Percentiles rank a stretch among this genome's conserved stretches.
phyloP scores from a whole-genome alignment of 2,113 vertebrate species.

The Danionella cerebrum region DNA sequence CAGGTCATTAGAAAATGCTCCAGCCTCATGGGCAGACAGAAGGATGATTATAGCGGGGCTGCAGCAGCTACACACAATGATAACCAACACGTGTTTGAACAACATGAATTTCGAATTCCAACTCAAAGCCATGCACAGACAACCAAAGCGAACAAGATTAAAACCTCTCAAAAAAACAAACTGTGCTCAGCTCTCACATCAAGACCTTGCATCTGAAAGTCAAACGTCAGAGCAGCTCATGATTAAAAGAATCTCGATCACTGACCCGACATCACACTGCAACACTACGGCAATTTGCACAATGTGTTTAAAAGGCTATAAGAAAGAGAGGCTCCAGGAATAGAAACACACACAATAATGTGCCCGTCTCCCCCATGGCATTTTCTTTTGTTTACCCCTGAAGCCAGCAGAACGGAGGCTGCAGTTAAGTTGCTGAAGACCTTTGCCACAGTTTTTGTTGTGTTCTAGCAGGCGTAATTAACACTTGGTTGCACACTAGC shows the following conservation, averaged over 20 bases:
- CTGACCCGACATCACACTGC: not conserved
- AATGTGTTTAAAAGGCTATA: not conserved
- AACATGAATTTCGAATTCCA: too few relatives aligned
- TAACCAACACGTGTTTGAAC: too few relatives aligned
- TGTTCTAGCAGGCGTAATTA: slow-evolving; percentile 64
- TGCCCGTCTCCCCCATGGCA: slow-evolving; percentile 47
- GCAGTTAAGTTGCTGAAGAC: slow-evolving; percentile 42
- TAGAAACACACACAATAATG: slow-evolving; percentile 39
- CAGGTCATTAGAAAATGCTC: too few relatives aligned
- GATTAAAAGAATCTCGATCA: not conserved
- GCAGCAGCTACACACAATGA: too few relatives aligned
- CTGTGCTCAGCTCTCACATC: not conserved
- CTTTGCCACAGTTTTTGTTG: slow-evolving; percentile 49
- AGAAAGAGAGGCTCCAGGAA: not conserved
- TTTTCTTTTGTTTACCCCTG: slow-evolving; percentile 60
- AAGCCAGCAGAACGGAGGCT: slow-evolving; percentile 38
- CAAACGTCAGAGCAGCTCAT: not conserved
- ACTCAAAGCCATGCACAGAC: not conserved
- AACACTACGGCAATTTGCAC: slow-evolving; percentile 1
- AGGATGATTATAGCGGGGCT: too few relatives aligned
- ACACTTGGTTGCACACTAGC: slow-evolving; percentile 44
- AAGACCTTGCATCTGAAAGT: not conserved
- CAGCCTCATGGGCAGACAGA: too few relatives aligned
- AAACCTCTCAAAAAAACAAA: not conserved
- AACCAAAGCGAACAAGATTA: not conserved